A percentile compares a stretch with the other conserved stretches of the same genome.
These are phyloP conservation scores for Callospermophilus lateralis DNA, from an alignment of 2,113 vertebrate species.

Conservation along the genomic window DNA sequence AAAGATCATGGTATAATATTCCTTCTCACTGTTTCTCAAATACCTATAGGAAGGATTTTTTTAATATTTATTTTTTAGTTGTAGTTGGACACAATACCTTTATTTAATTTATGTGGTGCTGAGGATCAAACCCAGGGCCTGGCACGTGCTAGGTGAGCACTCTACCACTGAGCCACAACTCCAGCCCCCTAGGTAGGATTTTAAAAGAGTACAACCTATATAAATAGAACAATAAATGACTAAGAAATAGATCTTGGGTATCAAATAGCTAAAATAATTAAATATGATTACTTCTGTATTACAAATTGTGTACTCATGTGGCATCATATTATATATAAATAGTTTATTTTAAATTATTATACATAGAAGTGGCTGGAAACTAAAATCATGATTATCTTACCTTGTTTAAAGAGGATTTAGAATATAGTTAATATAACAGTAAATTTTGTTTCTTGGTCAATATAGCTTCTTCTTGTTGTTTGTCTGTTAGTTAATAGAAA, in stretches of 20 bases:
- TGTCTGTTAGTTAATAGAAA: constrained; percentile 48
- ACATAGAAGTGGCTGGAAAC: constrained; percentile 73
- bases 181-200: neutral
- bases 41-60: neutral
- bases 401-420: constrained; percentile 32
- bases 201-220: neutral
- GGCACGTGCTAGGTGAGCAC: too few species aligned
- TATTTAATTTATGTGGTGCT: too few species aligned
- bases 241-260: constrained; percentile 47
- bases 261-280: constrained; percentile 66
- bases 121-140: too few species aligned
- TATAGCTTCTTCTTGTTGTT: constrained; percentile 8
- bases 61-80: too few species aligned
- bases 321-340: constrained; percentile 78
- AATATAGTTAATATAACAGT: constrained; percentile 52
- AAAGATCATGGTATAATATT: neutral
- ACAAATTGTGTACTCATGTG: constrained; percentile 80
- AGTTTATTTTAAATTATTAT: constrained; percentile 79
- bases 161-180: too few species aligned
- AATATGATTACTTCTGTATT: constrained; percentile 78
- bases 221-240: constrained; percentile 47
- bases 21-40: constrained; percentile 3
- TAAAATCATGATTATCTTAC: constrained; percentile 72
- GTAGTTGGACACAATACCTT: too few species aligned
- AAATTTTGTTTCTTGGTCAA: constrained; percentile 56